These are phyloP conservation scores for Macropus fuliginosus DNA, from an alignment of 2,797 vertebrate species.

Conservation along the genomic window DNA sequence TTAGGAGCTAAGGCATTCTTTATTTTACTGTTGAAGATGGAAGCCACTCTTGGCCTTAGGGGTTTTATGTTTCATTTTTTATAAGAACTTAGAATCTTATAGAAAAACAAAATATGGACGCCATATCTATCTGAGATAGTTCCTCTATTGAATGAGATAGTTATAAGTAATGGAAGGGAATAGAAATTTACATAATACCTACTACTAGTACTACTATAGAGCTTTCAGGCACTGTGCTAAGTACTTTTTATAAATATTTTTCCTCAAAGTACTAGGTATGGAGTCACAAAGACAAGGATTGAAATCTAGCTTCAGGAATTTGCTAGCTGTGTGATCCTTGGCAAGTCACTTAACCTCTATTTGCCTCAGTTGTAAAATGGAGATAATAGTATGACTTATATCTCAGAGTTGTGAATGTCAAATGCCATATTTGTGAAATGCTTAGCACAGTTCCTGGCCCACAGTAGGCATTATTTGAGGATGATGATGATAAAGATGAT, in stretches of 20 bases:
- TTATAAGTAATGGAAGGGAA: neutral
- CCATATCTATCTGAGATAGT: neutral
- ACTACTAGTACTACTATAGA: neutral
- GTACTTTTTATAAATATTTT: neutral
- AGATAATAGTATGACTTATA: neutral
- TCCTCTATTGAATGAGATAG: neutral
- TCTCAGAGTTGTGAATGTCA: neutral
- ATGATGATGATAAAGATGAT: too few species aligned
- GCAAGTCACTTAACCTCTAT: neutral
- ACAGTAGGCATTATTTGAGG: neutral
- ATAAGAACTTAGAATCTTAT: neutral
- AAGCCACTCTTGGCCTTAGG: neutral
- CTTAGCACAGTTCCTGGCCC: neutral
- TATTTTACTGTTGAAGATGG: slow-evolving; percentile 1
- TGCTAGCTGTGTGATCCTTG: neutral
- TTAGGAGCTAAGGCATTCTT: neutral
- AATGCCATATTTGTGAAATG: neutral
- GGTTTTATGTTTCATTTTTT: neutral
- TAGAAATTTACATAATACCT: neutral
- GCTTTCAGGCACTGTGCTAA: neutral
- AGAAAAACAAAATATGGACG: neutral
- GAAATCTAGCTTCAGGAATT: neutral
- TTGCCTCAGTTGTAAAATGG: neutral
- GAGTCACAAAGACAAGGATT: neutral
- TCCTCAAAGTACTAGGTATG: neutral